These are phyloP conservation scores for Riparia riparia DNA, from an alignment of 2,113 vertebrate species.

Conservation along the genomic window DNA sequence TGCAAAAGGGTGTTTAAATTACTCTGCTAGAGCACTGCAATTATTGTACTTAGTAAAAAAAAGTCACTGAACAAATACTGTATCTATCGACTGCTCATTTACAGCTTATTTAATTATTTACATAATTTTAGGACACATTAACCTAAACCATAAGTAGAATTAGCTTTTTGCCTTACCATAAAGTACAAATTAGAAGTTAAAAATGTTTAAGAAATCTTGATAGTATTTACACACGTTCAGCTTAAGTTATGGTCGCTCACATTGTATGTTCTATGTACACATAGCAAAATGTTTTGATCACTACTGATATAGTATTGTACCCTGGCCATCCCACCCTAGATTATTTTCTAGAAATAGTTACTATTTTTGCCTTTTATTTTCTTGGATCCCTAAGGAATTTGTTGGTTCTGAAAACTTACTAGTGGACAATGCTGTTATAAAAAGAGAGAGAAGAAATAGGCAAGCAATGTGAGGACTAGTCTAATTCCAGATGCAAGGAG, in stretches of 20 bases:
- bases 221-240: constrained; percentile 87
- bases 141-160: constrained; percentile 84
- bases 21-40: constrained; percentile 80
- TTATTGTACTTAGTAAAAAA: constrained; percentile 78
- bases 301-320: constrained; percentile 75
- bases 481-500: constrained; percentile 68
- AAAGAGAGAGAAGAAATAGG: constrained; percentile 76
- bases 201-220: constrained; percentile 90
- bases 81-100: constrained; percentile 80
- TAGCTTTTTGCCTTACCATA: constrained; percentile 83
- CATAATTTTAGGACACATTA: constrained; percentile 82
- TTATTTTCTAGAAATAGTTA: constrained; percentile 66
- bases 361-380: constrained; percentile 44
- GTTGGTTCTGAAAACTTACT: constrained; percentile 67
- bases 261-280: constrained; percentile 82
- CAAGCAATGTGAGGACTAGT: constrained; percentile 75
- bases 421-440: constrained; percentile 71
- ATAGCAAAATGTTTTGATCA: constrained; percentile 79
- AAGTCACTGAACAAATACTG: constrained; percentile 74
- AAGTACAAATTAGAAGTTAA: constrained; percentile 91
- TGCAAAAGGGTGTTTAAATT: constrained; percentile 83
- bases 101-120: constrained; percentile 89
- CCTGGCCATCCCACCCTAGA: constrained; percentile 67
- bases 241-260: constrained; percentile 80
- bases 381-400: constrained; percentile 66